Evolutionary conservation across 2,888 invertebrate genomes (phyloP), one percentile per base, ranked within the genome.

Genomic region (Pomacea canaliculata): DNA sequence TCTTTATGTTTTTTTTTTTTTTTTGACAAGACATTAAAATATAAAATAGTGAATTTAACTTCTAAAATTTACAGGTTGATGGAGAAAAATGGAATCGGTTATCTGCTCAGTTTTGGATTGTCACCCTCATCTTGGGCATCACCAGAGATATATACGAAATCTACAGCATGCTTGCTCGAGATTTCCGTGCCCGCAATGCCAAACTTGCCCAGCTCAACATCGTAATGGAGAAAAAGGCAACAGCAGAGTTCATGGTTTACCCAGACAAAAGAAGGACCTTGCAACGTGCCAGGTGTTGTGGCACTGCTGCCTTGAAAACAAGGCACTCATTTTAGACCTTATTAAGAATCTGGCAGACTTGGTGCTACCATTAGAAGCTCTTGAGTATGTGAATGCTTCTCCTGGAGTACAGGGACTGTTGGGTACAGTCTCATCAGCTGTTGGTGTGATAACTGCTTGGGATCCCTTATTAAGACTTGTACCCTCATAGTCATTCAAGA

Each of bases 301-400:
- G 79, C 79, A 81, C 56, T 80, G 84, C 56, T 63, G 88, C 9
- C 19, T 72, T 12, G 85, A 85, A 60, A 87, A 89, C 74, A 79
- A 82, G 27, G 87, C 89, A 4, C 78, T 97, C 16, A 92, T 95
- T 77, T 92, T 96, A 81, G 97, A 97, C 91, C 94, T 95, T 0
- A 87, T 96, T 9, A 97, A 96, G 90, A 97, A 97, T 92, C 91
- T 93, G 13, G 96, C 96, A 91, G 97, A 97, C 91, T 91, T 97
- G 76, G 95, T 96, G 85, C 95, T 97, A 88, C 97, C 97, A 0
- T 91, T 97, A 80, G 94, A 95, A 77, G 94, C 95, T 10, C 91
- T 97, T 82, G 96, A 96, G 0, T 94, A 95, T 87, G 93, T 94
- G 0, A 94, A 94, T 83, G 90, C 96, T 16, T 95, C 94, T 79